Evolutionary conservation across 2,797 vertebrate species (phyloP), one percentile per base, ranked within the genome.

Genomic region (Falco rusticolus): DNA sequence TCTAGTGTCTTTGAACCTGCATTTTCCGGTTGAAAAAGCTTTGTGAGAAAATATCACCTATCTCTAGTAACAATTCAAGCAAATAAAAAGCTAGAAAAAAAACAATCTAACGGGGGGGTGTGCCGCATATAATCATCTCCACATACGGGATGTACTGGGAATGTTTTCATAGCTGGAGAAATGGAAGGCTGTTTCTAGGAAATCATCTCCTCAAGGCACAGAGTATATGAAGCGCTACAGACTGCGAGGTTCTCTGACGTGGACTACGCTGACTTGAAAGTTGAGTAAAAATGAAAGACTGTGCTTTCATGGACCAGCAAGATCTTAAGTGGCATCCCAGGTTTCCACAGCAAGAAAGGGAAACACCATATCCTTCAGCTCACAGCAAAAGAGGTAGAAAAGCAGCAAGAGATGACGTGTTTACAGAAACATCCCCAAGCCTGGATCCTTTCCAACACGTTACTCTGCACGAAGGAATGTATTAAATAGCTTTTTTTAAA

Each of bases 91-190:
- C 43, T 72, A 43, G 47, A 41, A 57, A 11, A 71, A 33, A 24
- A 41, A 14, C 82, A 63, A 2, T 7, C 37, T 43, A 26, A 34
- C 16, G 88, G 29, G 41, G 0, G 89, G 19, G 91, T 79, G 84
- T 16, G 68, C 78, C 88, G 75, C 19, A 29, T 72, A 53, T 84
- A 92, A 92, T 87, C 78, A 84, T 81, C 89, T 93, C 89, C 92
- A 88, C 50, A 68, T 50, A 51, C 81, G 84, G 89, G 87, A 93
- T 93, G 90, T 60, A 29, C 63, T 22, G 28, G 89, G 79, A 89
- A 91, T 94, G 92, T 95, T 96, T 95, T 93, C 94, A 93, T 93
- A 97, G 92, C 91, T 92, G 95, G 61, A 90, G 88, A 78, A 90
- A 70, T 39, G 70, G 65, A 50, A 50, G 80, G 66, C 85, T 90